Conservation (phyloP, 2,797 vertebrate species). For the Gorsachius magnificus region DNA sequence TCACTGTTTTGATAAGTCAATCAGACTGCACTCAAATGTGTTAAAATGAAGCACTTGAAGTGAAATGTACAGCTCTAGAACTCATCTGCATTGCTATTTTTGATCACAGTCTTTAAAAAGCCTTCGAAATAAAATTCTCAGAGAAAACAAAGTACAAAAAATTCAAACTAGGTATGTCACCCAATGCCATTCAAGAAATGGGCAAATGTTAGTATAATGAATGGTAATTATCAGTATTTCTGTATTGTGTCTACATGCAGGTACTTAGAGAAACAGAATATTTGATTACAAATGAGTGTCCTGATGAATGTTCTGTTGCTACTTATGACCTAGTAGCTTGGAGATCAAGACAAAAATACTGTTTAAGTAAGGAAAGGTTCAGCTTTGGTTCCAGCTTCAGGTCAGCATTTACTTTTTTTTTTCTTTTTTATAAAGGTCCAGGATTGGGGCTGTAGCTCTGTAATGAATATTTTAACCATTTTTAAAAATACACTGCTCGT, state of each 20-base stretch:
- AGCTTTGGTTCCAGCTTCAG: not conserved
- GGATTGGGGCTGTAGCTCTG: not conserved
- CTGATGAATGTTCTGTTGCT: not conserved
- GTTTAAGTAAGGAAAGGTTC: not conserved
- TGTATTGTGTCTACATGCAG: not conserved
- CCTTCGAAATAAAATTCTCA: constrained; percentile 13
- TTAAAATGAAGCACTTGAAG: constrained; percentile 44
- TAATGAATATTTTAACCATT: not conserved
- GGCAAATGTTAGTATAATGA: not conserved
- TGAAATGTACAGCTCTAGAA: constrained; percentile 24
- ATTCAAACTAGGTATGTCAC: constrained; percentile 12
- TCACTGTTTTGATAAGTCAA: constrained; percentile 25
- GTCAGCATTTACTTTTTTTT: not conserved
- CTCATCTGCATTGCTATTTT: constrained; percentile 4
- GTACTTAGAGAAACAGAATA: not conserved
- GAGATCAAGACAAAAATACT: not conserved
- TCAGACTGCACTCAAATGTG: constrained; percentile 20
- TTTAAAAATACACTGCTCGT: not conserved
- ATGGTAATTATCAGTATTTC: not conserved
- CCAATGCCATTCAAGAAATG: not conserved
- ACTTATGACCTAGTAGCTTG: not conserved
- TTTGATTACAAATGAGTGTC: not conserved
- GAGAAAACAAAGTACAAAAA: not conserved
- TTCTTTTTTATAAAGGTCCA: not conserved
- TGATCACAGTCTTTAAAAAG: constrained; percentile 13